A percentile compares a stretch with the other conserved stretches of the same genome.
Evolutionary conservation across 2,797 vertebrate species (phyloP).

Genomic region (Arctocebus calabarensis): DNA sequence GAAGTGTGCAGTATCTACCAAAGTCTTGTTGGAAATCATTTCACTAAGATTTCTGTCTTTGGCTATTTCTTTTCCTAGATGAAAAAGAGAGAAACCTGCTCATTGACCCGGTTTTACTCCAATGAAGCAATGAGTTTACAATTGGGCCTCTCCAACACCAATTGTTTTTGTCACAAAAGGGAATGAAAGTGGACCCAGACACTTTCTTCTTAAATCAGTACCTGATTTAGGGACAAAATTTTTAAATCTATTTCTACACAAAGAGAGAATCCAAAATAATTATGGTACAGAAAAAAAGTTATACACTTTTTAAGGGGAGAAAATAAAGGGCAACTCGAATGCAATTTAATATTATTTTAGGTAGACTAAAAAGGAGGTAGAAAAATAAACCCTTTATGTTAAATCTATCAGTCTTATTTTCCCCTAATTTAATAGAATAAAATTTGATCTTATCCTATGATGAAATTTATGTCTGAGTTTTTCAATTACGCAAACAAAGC

Average conservation of each 20-base stretch:
- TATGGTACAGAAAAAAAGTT: not conserved
- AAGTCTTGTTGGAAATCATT: not conserved
- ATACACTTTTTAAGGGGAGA: not conserved
- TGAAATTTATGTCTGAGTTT: not conserved
- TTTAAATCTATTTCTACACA: not conserved
- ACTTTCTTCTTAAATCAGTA: not conserved
- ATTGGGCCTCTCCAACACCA: accelerated
- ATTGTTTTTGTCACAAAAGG: not conserved
- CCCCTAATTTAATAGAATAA: not conserved
- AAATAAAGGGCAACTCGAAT: not conserved
- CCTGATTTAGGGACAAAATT: not conserved
- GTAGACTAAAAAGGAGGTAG: not conserved
- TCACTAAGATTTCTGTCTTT: not conserved
- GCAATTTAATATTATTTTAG: not conserved
- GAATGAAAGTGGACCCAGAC: not conserved
- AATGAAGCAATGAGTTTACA: not conserved
- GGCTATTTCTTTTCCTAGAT: not conserved
- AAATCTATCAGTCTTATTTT: not conserved
- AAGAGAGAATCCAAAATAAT: not conserved
- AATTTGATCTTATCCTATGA: not conserved
- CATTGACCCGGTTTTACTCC: not conserved
- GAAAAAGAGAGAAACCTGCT: not conserved
- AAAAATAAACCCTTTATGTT: not conserved
- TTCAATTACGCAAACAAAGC: not conserved
- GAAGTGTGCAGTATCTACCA: not conserved